Evolutionary conservation across 2,113 vertebrate genomes (phyloP), one percentile per base, ranked within the genome.

Genomic region (Bubo bubo): DNA sequence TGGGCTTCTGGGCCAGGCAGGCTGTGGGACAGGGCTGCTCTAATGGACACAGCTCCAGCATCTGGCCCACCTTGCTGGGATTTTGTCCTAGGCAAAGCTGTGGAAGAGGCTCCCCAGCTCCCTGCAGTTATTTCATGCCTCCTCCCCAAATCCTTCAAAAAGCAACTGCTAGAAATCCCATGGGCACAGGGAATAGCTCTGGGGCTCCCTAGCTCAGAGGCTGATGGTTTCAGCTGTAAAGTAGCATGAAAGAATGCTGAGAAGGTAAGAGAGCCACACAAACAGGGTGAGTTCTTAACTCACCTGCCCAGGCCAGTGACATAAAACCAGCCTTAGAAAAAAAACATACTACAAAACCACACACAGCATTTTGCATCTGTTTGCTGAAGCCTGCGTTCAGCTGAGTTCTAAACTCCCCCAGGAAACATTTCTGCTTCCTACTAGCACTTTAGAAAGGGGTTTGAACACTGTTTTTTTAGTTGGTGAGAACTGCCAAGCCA

Each of bases 21-120:
- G 47, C n/a, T 80, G 30, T 30, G 49, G n/a, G 53, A 41, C 19
- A 24, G 4, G 39, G 39, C 12, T 41, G 37, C 37, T 58, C 58
- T 27, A 58, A 55, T 19, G 32, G 58, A 50, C 37, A 58, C 37
- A 59, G 41, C 1, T 1, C 30, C 1, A 0, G 41, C 2, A 0
- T 39, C 14, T 47, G 30, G 64, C 14, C 45, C 39, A 28, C 35
- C 24, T 77, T 56, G 53, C 30, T 55, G 73, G 37, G 43, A 77
- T 59, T 63, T 60, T 12, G 9, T 50, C n/a, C 45, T 16, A 41
- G n/a, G 45, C 43, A 92, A 90, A 66, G 28, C 14, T 3, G 14
- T 8, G 62, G 37, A 34, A 12, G 47, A 86, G 18, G n/a, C 5
- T 90, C 12, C 32, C n/a, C 59, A 60, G 24, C 39, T 73, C n/a